Percentiles rank a stretch among this genome's conserved stretches.
These are phyloP conservation scores for Oophaga sylvatica DNA, from an alignment of 2,797 vertebrate species.

Conservation along the genomic window DNA sequence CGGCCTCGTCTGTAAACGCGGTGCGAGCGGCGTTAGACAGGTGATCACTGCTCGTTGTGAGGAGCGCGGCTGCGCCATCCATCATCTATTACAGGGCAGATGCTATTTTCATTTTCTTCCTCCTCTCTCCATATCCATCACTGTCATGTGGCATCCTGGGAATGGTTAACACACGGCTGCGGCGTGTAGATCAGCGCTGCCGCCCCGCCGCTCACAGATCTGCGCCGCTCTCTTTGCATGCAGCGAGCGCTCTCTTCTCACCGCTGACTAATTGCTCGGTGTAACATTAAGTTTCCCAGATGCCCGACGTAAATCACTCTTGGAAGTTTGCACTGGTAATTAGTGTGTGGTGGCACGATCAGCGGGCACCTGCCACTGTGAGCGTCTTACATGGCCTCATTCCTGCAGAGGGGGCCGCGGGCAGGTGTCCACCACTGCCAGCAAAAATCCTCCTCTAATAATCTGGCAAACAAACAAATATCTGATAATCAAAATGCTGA, in stretches of 20 bases:
- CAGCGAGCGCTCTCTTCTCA: slow-evolving; percentile 19
- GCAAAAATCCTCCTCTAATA: neutral
- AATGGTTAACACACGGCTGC: slow-evolving; percentile 36
- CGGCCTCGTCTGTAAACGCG: neutral
- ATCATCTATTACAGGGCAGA: slow-evolving; percentile 34
- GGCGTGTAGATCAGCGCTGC: slow-evolving; percentile 18
- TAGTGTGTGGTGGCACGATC: slow-evolving; percentile 3
- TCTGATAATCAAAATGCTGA: neutral
- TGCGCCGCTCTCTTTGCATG: slow-evolving; percentile 37
- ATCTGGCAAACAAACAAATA: neutral
- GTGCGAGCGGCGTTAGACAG: neutral
- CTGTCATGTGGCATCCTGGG: slow-evolving; percentile 41
- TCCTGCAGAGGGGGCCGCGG: neutral
- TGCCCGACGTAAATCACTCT: slow-evolving; percentile 39
- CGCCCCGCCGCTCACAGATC: slow-evolving; percentile 42
- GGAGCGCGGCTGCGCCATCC: slow-evolving; percentile 1
- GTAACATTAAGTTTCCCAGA: slow-evolving; percentile 37
- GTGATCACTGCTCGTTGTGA: slow-evolving; percentile 16
- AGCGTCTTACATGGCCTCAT: slow-evolving; percentile 5
- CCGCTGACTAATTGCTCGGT: slow-evolving; percentile 36
- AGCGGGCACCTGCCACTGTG: slow-evolving; percentile 15
- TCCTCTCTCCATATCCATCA: slow-evolving; percentile 25
- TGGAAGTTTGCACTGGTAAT: slow-evolving; percentile 51
- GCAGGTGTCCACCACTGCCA: neutral
- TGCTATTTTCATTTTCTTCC: slow-evolving; percentile 28